Base-by-base conservation (phyloP, 1,140 invertebrate genomes). In the Bombus ignitus region DNA sequence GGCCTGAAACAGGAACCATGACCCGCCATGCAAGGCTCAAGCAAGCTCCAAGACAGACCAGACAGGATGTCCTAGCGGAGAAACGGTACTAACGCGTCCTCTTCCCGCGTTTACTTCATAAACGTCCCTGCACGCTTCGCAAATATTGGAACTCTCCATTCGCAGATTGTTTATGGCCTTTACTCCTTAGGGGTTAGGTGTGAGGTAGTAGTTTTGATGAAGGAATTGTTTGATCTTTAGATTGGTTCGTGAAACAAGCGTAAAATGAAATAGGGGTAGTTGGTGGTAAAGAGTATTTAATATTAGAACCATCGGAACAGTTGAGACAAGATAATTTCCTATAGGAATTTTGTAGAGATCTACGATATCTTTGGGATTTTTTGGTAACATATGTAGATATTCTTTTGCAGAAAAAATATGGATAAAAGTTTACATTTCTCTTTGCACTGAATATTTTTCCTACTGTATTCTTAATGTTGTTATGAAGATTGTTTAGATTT, bases 1-100 rank as follows among this genome's bases (percentile, higher is more conserved):
- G 96, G 96, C 95, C 96, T 96, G 94, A 93, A 95, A 96, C 92
- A 96, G 92, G 87, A 92, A 93, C 94, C 88, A 95, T 92, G 95
- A 95, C 95, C 95, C 95, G 95, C 95, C 95, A 96, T 95, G 95
- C 95, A 96, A 94, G 93, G 90, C 94, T 94, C 93, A 94, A 94
- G 93, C 93, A 94, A 94, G 94, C 94, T 94, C 91, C 70, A 90
- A 90, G 86, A 87, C 79, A 89, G 88, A 66, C 65, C 81, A 89
- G 86, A 89, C 84, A 89, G 76, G 68, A 70, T 89, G 87, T 72
- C 82, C 76, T 89, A 85, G 81, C 80, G 83, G 88, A 89, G 88
- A 83, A 81, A 89, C 87, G 88, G 85, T 78, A 77, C 76, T 83
- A 66, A 82, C 70, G 87, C 87, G 88, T 66, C 75, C 88, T 83